These are phyloP conservation scores for Hemibagrus wyckioides DNA, from an alignment of 2,113 vertebrate species.

Conservation along the genomic window DNA sequence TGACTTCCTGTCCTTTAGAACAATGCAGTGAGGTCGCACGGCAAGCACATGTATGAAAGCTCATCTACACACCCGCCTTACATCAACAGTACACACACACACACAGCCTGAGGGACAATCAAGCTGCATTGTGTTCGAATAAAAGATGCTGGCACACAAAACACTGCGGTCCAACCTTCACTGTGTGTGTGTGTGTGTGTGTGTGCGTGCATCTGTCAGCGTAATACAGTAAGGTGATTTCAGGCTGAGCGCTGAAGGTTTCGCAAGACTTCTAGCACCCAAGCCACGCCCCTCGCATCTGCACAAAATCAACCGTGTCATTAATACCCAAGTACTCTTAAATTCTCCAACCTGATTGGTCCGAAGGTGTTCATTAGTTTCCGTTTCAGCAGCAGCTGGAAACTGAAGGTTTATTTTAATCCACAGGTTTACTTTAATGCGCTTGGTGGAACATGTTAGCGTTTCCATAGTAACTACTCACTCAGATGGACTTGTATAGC, in stretches of 20 bases:
- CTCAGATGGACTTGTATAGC: neutral
- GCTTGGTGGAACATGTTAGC: neutral
- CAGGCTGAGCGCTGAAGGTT: neutral
- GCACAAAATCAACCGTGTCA: neutral
- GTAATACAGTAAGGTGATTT: constrained; percentile 37
- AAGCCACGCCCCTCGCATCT: neutral
- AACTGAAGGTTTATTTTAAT: neutral
- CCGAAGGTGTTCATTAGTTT: neutral
- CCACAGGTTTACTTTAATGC: neutral
- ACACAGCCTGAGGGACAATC: neutral
- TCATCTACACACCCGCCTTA: neutral
- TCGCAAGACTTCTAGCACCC: neutral
- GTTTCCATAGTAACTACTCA: neutral
- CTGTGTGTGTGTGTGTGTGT: neutral
- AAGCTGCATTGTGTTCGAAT: neutral
- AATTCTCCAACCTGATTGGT: neutral
- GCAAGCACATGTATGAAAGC: neutral
- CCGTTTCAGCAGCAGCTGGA: neutral
- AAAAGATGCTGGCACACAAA: constrained; percentile 19
- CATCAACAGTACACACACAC: neutral
- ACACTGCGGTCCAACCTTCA: neutral
- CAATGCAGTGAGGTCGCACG: constrained; percentile 44
- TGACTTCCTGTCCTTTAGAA: constrained; percentile 66
- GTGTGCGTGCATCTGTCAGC: constrained; percentile 21
- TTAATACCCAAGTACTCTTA: neutral